Evolutionary conservation across 2,113 vertebrate species (phyloP).

Genomic region (Thermophis baileyi): DNA sequence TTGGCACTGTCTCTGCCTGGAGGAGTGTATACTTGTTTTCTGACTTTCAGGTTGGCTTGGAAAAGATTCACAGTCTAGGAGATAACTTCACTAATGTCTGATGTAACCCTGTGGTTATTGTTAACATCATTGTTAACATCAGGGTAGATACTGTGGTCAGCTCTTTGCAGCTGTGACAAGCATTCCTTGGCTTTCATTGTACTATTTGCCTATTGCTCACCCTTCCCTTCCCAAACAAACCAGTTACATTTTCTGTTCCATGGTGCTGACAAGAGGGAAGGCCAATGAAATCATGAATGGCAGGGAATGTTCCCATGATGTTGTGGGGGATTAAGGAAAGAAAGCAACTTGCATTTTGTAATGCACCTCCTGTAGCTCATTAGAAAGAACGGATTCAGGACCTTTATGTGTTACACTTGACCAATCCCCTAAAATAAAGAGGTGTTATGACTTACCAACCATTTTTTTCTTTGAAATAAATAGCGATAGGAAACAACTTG

Average conservation of each 20-base stretch:
- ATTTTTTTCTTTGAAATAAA: conserved; percentile 51
- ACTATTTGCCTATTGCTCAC: not conserved
- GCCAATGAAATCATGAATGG: no score
- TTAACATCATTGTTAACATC: not conserved
- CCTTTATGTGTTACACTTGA: not conserved
- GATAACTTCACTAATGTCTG: not conserved
- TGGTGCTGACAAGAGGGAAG: no score
- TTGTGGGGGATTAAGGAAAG: no score
- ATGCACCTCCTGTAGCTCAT: not conserved
- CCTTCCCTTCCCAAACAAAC: not conserved
- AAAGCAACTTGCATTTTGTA: not conserved
- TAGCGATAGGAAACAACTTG: conserved; percentile 45
- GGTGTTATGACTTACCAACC: conserved; percentile 53
- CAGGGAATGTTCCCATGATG: no score
- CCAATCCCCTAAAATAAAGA: not conserved
- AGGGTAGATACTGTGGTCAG: not conserved
- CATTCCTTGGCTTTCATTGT: not conserved
- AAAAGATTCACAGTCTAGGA: not conserved
- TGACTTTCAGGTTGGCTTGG: not conserved
- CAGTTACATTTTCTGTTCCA: no score
- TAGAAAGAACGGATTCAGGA: not conserved
- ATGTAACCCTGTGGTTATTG: not conserved
- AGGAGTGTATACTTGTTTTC: not conserved
- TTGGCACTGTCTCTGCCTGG: not conserved
- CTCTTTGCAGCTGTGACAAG: not conserved